Percentiles rank a stretch among this genome's conserved stretches.
Evolutionary conservation across 2,113 vertebrate genomes (phyloP).

Genomic region (Menura novaehollandiae): DNA sequence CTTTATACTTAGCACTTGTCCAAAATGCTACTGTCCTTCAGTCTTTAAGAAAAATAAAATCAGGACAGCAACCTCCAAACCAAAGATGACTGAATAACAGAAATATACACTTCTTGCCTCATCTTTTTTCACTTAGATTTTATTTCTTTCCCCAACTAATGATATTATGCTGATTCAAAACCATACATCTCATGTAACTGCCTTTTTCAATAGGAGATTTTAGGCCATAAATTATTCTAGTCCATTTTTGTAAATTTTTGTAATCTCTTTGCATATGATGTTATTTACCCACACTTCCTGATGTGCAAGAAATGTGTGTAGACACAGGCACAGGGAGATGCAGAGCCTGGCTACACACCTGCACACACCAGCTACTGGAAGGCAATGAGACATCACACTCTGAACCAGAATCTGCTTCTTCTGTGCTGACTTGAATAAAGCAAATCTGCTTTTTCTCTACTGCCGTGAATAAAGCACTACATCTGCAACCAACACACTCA

Average conservation of each 20-base stretch:
- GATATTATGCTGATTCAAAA: not conserved
- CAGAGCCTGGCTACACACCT: not conserved
- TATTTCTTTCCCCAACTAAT: not conserved
- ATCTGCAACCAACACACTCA: not conserved
- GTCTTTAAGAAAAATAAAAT: not conserved
- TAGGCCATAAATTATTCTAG: not conserved
- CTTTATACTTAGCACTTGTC: not conserved
- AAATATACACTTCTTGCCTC: not conserved
- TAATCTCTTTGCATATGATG: not conserved
- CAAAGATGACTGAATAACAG: not conserved
- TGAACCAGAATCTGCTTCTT: not conserved
- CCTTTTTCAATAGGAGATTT: not conserved
- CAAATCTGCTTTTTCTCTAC: not conserved
- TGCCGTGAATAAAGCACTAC: not conserved
- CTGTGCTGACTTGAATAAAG: not conserved
- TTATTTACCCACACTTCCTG: not conserved
- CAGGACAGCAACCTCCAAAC: not conserved
- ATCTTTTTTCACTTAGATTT: not conserved
- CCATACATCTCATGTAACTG: not conserved
- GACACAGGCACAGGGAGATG: not conserved
- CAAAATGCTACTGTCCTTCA: not conserved
- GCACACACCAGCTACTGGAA: not conserved
- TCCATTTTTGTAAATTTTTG: not conserved
- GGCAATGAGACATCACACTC: not conserved
- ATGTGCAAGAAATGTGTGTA: rapidly evolving